Evolutionary conservation across 2,113 vertebrate genomes (phyloP).

Genomic region (Climacteris rufus): DNA sequence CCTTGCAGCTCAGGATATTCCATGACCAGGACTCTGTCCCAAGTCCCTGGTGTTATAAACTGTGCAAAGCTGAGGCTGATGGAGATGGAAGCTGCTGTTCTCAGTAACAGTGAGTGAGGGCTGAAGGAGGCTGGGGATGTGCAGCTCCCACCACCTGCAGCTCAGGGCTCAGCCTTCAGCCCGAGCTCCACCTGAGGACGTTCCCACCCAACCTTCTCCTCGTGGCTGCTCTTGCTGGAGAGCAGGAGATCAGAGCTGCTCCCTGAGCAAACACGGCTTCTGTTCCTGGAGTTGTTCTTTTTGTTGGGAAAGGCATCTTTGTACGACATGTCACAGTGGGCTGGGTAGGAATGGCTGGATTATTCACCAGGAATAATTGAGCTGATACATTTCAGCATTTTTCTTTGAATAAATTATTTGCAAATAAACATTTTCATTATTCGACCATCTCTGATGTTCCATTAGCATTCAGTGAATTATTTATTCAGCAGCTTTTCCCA

Average conservation of each 20-base stretch:
- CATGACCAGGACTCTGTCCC: background rate
- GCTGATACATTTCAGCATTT: constrained; percentile 43
- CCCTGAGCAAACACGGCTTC: background rate
- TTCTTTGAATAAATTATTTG: constrained; percentile 65
- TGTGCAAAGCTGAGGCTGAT: rapidly evolving
- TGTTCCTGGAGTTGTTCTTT: background rate
- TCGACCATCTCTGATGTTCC: constrained; percentile 60
- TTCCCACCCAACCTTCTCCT: background rate
- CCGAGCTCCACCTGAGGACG: background rate
- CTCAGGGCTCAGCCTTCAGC: background rate
- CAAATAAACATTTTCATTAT: constrained; percentile 69
- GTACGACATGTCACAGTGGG: background rate
- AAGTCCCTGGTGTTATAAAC: background rate
- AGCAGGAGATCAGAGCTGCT: background rate
- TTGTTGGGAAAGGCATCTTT: background rate
- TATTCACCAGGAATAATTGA: constrained; percentile 23
- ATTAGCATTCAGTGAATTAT: constrained; percentile 66
- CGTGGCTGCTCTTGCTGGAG: rapidly evolving
- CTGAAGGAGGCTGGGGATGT: rapidly evolving
- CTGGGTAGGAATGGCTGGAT: background rate
- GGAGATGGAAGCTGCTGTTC: background rate
- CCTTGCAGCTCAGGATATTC: background rate
- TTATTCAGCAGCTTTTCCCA: constrained; percentile 64
- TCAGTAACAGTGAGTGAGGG: background rate
- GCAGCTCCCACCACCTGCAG: rapidly evolving